Evolutionary conservation across 2,888 invertebrate species (phyloP).

Genomic region (Luperina nickerlii): DNA sequence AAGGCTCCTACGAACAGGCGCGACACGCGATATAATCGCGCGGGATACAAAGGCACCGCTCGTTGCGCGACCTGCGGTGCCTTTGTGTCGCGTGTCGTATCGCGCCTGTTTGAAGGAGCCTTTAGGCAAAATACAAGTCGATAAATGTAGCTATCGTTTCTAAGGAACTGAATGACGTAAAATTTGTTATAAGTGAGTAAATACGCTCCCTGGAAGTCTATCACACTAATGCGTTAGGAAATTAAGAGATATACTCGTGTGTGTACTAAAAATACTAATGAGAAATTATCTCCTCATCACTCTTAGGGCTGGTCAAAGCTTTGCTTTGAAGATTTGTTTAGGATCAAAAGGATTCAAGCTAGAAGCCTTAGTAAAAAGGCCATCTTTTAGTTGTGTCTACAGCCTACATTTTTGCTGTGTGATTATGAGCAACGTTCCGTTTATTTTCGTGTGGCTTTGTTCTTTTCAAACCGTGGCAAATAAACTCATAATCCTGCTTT

Average conservation of each 20-base stretch:
- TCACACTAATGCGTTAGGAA: slow-evolving; percentile 52
- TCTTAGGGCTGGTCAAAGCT: slow-evolving; percentile 18
- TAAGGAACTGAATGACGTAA: slow-evolving; percentile 25
- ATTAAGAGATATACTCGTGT: slow-evolving; percentile 36
- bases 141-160: not conserved
- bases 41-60: too few relatives aligned
- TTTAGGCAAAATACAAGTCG: not conserved
- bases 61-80: too few relatives aligned
- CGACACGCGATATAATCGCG: too few relatives aligned
- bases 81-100: too few relatives aligned
- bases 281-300: slow-evolving; percentile 16
- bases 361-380: not conserved
- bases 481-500: not conserved
- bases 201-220: slow-evolving; percentile 48
- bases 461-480: not conserved
- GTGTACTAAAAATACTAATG: slow-evolving; percentile 11
- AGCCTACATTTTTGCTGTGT: not conserved
- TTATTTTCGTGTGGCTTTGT: not conserved
- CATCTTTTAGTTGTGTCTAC: not conserved
- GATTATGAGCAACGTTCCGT: not conserved
- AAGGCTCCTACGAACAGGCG: too few relatives aligned
- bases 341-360: not conserved
- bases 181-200: not conserved
- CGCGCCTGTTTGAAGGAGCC: too few relatives aligned
- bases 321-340: not conserved